Evolutionary conservation across 2,113 vertebrate genomes (phyloP).

Genomic region (Ciconia stormi): DNA sequence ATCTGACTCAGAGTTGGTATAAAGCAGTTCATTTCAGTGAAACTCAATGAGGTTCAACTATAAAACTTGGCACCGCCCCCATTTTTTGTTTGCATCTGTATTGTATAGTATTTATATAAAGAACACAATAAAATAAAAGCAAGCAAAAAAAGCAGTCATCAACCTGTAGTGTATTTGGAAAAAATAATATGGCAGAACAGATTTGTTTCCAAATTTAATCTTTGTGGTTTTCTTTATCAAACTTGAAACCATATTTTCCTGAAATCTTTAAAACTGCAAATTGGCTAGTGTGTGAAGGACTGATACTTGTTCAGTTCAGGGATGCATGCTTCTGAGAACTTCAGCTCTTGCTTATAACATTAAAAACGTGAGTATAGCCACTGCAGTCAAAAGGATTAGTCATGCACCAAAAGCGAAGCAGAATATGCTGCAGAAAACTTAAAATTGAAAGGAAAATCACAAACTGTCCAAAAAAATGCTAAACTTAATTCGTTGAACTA

Average conservation of each 20-base stretch:
- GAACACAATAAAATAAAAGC: neutral
- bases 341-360: neutral
- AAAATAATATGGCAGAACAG: neutral
- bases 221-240: neutral
- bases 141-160: neutral
- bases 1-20: neutral
- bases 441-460: neutral
- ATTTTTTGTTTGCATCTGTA: neutral
- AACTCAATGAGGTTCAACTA: neutral
- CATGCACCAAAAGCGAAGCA: neutral
- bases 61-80: accelerated
- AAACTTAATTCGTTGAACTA: neutral
- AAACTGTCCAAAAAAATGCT: neutral
- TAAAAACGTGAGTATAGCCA: neutral
- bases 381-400: neutral
- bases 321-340: neutral
- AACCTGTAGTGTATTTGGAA: neutral
- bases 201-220: neutral
- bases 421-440: neutral
- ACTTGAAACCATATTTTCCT: neutral
- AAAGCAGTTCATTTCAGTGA: neutral
- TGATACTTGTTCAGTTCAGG: neutral
- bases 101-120: neutral
- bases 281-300: neutral
- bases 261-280: neutral